These are phyloP conservation scores for Anastrepha obliqua DNA, from an alignment of 1,140 invertebrate species.

Conservation along the genomic window DNA sequence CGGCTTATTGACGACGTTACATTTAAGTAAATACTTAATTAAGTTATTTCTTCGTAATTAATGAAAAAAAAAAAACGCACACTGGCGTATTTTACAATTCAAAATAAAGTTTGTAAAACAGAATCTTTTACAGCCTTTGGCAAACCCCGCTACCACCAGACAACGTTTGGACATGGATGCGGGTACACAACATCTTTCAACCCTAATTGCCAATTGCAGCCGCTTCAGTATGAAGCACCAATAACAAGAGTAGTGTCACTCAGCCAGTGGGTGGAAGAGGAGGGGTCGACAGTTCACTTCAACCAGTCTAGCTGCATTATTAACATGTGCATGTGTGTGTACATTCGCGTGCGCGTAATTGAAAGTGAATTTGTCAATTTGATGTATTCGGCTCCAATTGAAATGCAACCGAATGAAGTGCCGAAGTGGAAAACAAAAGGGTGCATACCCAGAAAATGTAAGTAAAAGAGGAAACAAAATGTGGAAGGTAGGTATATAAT, in stretches of 20 bases:
- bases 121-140: too few species aligned
- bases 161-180: conserved; percentile 13
- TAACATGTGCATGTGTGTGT: neutral
- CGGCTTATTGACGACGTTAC: too few species aligned
- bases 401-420: conserved; percentile 30
- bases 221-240: conserved; percentile 7
- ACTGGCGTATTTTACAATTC: too few species aligned
- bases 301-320: neutral
- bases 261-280: neutral
- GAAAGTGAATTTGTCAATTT: conserved; percentile 52
- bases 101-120: too few species aligned
- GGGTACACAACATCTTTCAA: conserved; percentile 30
- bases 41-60: too few species aligned
- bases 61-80: too few species aligned
- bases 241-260: neutral
- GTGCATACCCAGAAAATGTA: conserved; percentile 24
- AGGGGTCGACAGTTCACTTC: neutral
- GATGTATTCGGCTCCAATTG: conserved; percentile 45
- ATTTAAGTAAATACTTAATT: too few species aligned
- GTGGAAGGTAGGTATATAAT: conserved; percentile 19
- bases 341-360: conserved; percentile 45
- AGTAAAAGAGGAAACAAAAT: conserved; percentile 3
- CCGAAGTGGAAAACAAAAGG: conserved; percentile 16
- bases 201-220: conserved; percentile 37
- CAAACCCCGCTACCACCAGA: neutral